Conservation (phyloP, 2,888 invertebrate genomes). For the Polydrusus pterygomalis region DNA sequence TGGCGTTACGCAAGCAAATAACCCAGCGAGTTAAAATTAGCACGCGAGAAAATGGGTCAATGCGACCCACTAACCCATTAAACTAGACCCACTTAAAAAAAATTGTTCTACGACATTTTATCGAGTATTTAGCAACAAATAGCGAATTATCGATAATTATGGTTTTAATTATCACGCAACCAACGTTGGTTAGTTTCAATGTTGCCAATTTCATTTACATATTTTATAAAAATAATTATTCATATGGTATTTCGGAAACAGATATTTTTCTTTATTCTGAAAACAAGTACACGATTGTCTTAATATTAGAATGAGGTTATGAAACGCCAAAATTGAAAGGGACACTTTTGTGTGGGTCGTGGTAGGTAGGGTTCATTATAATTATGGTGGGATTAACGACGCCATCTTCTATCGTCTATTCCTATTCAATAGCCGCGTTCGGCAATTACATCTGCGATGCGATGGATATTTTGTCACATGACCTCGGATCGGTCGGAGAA, state of each 20-base stretch:
- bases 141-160: conserved; percentile 22
- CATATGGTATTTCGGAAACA: not conserved
- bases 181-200: conserved; percentile 27
- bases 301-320: too few relatives aligned
- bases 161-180: conserved; percentile 32
- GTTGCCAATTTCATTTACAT: conserved; percentile 24
- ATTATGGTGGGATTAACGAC: too few relatives aligned
- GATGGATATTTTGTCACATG: too few relatives aligned
- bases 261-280: not conserved
- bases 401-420: too few relatives aligned
- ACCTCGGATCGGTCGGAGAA: too few relatives aligned
- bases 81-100: conserved; percentile 65
- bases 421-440: too few relatives aligned
- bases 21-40: conserved; percentile 57
- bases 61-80: conserved; percentile 67
- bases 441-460: too few relatives aligned
- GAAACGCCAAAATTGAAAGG: too few relatives aligned
- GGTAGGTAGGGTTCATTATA: too few relatives aligned
- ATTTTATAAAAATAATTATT: conserved; percentile 27
- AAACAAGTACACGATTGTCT: too few relatives aligned
- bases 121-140: conserved; percentile 28
- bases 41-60: conserved; percentile 64
- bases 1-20: conserved; percentile 21
- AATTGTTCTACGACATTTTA: conserved; percentile 36
- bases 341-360: too few relatives aligned